Evolutionary conservation across 2,113 vertebrate species (phyloP).

Genomic region (Calcarius ornatus): DNA sequence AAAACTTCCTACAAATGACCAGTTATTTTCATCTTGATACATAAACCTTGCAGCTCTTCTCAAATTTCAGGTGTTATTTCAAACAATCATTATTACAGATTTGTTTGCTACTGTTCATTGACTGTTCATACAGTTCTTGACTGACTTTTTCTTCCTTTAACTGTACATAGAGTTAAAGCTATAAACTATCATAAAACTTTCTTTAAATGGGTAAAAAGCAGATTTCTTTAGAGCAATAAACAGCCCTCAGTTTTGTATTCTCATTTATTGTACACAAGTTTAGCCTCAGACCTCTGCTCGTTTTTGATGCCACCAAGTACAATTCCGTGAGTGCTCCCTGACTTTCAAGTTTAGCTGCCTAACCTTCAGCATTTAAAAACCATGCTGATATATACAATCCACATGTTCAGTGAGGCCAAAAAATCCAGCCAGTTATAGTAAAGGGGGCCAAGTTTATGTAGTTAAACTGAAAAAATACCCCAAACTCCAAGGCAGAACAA

Average conservation of each 20-base stretch:
- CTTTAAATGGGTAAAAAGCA: not conserved
- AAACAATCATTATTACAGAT: not conserved
- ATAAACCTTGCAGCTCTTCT: not conserved
- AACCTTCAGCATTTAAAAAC: not conserved
- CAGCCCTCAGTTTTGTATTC: not conserved
- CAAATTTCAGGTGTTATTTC: not conserved
- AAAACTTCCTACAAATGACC: not conserved
- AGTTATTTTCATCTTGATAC: not conserved
- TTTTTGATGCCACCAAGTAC: not conserved
- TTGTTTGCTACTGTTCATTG: not conserved
- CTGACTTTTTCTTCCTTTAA: not conserved
- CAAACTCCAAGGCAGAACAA: not conserved
- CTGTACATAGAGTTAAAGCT: not conserved
- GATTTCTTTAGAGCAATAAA: not conserved
- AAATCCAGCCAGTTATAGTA: not conserved
- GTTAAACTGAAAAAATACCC: not conserved
- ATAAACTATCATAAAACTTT: not conserved
- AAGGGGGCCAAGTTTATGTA: not conserved
- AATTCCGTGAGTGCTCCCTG: not conserved
- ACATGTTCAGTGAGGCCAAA: not conserved
- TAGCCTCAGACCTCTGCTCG: not conserved
- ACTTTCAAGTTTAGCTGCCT: not conserved
- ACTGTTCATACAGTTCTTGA: not conserved
- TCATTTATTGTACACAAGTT: not conserved
- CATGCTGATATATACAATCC: not conserved